phyloP scores from a whole-genome alignment of 2,113 vertebrate species.

The Syngnathus floridae region DNA sequence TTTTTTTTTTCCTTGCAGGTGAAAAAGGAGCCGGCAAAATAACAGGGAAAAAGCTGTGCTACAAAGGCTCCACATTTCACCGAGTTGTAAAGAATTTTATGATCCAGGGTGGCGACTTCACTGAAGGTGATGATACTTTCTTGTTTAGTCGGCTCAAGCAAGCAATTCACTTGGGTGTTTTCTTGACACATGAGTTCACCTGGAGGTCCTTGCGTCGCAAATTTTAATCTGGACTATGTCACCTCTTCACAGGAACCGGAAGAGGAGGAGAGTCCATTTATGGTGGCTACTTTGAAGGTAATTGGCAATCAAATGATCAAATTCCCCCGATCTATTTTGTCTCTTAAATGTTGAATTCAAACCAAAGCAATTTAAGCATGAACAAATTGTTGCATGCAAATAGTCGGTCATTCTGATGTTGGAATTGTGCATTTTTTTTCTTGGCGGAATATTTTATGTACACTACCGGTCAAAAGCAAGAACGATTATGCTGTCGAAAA shows the following conservation, averaged over 20 bases:
- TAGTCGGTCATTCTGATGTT: conserved; percentile 34
- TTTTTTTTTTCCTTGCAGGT: conserved; percentile 66
- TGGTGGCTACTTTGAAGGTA: conserved; percentile 99
- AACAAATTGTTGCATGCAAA: conserved; percentile 80
- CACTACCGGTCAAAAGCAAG: conserved; percentile 1
- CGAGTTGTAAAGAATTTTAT: conserved; percentile 99
- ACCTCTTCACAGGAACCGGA: conserved; percentile 79
- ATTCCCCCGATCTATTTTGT: conserved; percentile 1
- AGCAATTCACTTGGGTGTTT: not conserved
- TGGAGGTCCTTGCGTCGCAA: not conserved
- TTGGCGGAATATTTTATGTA: conserved; percentile 22
- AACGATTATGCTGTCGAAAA: not conserved
- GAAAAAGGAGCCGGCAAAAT: conserved; percentile 91
- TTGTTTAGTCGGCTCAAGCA: not conserved
- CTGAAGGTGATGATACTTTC: conserved; percentile 78
- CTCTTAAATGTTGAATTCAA: conserved; percentile 6
- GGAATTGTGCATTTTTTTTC: conserved; percentile 67
- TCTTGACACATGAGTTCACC: not conserved
- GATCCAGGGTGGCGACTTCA: conserved; percentile 99
- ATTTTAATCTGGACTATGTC: conserved; percentile 3
- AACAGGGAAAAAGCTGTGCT: conserved; percentile 95
- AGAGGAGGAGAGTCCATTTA: conserved; percentile 98
- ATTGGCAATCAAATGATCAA: conserved; percentile 45
- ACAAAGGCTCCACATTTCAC: conserved; percentile 97
- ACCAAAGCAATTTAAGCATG: conserved; percentile 71